Conservation (phyloP, 2,797 vertebrate species). For the Falco columbarius region DNA sequence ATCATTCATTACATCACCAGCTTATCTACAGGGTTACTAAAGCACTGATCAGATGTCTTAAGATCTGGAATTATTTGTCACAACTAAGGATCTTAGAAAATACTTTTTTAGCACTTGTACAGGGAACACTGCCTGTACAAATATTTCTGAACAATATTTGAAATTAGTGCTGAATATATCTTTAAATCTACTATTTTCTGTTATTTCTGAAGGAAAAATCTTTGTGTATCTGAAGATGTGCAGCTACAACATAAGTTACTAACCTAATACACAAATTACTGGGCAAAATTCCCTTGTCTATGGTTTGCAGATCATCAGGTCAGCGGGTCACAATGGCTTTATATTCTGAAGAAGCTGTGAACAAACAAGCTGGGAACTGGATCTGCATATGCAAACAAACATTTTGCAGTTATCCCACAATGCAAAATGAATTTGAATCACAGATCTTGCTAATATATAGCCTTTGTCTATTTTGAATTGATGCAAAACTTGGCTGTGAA, state of each 20-base stretch:
- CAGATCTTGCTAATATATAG: not conserved
- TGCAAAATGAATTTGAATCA: not conserved
- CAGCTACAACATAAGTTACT: not conserved
- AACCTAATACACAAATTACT: not conserved
- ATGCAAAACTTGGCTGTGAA: not conserved
- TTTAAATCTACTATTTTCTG: not conserved
- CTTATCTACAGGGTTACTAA: not conserved
- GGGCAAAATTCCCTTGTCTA: not conserved
- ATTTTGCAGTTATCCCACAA: constrained; percentile 26
- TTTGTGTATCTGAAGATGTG: not conserved
- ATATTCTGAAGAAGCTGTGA: constrained; percentile 21
- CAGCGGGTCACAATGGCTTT: not conserved
- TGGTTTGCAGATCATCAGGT: constrained; percentile 22
- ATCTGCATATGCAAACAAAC: not conserved
- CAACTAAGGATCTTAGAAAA: not conserved
- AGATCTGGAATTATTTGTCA: not conserved
- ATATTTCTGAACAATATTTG: not conserved
- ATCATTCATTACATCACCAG: constrained; percentile 14
- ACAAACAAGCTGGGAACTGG: constrained; percentile 25
- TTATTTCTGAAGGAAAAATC: not conserved
- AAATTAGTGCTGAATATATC: not conserved
- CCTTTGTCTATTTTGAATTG: not conserved
- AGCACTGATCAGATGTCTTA: not conserved
- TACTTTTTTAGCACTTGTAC: not conserved
- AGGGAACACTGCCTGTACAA: not conserved